Base-by-base conservation (phyloP, 2,797 vertebrate species). In the Pseudotriccus pelzelni region DNA sequence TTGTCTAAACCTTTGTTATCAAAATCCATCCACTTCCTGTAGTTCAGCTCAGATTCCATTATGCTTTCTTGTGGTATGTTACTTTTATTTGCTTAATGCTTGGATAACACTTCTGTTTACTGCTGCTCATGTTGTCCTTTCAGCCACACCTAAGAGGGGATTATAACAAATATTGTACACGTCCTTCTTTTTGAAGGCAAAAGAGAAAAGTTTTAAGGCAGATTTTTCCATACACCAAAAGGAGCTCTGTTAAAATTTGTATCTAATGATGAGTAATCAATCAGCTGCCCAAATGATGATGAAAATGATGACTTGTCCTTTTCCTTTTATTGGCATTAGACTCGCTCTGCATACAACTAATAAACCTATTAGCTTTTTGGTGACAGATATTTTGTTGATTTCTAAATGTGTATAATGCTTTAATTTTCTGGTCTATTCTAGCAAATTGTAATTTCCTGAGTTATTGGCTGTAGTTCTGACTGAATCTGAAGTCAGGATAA, bases 401-500 rank as follows among this genome's bases (percentile, higher is more conserved):
- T 77, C 34, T 34, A 59, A 60, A 72, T 64, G 27, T 44, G 36
- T 77, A 34, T 53, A 64, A 56, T 7, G 3, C 41, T 84, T 93
- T 62, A 49, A 30, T 91, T 88, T 93, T 94, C 69, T 1, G 7
- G 27, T 46, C 55, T 84, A 43, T 85, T 93, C 50, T 58, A 84
- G 77, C 30, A 74, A 84, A 80, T 41, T 52, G 13, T 41, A 2
- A 7, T 84, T 90, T 95, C 60, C 70, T 81, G 66, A 76, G 30
- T 90, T 85, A 55, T 7, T 93, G 92, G 60, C 17, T 46, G 63
- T 81, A 66, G 32, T 82, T 95, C 49, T 87, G 74, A 78, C 77
- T 79, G 73, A 86, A 64, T 89, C 43, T 81, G 67, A 46, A 84
- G 47, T 94, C 32, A 77, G 80, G 34, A 74, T 92, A 84, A 93